Evolutionary conservation across 2,888 invertebrate genomes (phyloP), one percentile per base, ranked within the genome.

Genomic region (Tigriopus californicus): DNA sequence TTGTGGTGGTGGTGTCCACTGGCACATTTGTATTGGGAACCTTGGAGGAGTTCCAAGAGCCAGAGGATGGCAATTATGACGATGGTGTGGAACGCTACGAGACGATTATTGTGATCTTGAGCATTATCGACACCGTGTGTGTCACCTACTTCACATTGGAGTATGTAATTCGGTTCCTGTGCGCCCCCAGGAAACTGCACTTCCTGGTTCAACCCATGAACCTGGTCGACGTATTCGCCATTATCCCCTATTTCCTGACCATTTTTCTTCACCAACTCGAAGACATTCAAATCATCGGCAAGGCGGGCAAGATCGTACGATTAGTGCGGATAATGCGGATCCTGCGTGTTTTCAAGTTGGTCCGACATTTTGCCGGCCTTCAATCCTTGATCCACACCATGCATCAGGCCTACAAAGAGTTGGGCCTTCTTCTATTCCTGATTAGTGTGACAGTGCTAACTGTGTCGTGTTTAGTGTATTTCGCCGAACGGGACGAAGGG

Each of bases 281-380:
- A 33, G 58, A 58, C 40, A 20, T 58, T n/a, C 47, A 58, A 48
- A 58, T 58, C 40, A 49, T 58, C 25, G 58, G 58, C 24, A 58
- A 58, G 33, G 58, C 58, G 1, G 58, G 58, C 15, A 58, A 58
- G 22, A 58, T 58, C 33, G 40, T 58, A 11, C 48, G 58, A n/a
- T 41, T 58, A 2, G 49, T 58, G 10, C 20, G 58, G 20, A 49
- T 58, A 1, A 58, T 58, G 58, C 20, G 58, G 40, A 58, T 58
- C 18, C 40, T 58, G 10, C 48, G 58, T 8, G 40, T 58, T 12
- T 58, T 58, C 49, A 58, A 58, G 18, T 40, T 58, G 13, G 58
- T 58, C 24, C 48, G 58, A 25, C 58, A 58, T 46, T 58, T 58
- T 58, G 58, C 58, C 18, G 58, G 58, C 10, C 58, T 58, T n/a